Evolutionary conservation across 2,888 invertebrate species (phyloP).

Genomic region (Lasioglossum morio): DNA sequence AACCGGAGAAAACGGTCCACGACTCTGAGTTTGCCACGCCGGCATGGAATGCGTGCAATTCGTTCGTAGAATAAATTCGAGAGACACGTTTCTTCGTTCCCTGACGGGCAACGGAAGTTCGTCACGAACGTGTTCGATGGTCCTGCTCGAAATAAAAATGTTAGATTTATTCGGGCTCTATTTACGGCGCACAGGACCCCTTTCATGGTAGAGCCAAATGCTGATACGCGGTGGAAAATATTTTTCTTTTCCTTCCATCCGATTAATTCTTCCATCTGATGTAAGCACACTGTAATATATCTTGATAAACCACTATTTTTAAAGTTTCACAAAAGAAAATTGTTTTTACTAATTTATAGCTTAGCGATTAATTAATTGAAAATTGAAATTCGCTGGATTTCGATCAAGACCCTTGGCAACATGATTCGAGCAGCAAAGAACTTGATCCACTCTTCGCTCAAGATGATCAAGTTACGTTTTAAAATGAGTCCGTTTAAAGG

Average conservation of each 20-base stretch:
- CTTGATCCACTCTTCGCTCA: not conserved
- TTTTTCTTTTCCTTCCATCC: not conserved
- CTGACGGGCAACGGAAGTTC: not conserved
- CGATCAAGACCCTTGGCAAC: too few relatives aligned
- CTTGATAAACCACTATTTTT: not conserved
- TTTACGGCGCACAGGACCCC: not conserved
- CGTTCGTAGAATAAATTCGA: constrained; percentile 29
- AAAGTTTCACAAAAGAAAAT: not conserved
- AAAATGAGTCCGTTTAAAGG: not conserved
- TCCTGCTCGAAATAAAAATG: not conserved
- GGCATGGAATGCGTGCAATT: constrained; percentile 17
- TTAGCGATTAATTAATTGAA: not conserved
- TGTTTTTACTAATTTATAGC: not conserved
- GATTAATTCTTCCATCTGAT: not conserved
- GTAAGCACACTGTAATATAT: not conserved
- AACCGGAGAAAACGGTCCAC: constrained; percentile 22
- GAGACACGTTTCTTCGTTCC: constrained; percentile 14
- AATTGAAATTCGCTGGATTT: not conserved
- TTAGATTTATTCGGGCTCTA: not conserved
- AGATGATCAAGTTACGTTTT: not conserved
- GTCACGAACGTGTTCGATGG: not conserved
- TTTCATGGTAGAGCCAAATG: not conserved
- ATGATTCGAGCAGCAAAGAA: not conserved
- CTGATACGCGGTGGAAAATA: not conserved
- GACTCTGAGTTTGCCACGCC: not conserved